Base-by-base conservation (phyloP, 1,140 invertebrate genomes). In the Helicoverpa zea region DNA sequence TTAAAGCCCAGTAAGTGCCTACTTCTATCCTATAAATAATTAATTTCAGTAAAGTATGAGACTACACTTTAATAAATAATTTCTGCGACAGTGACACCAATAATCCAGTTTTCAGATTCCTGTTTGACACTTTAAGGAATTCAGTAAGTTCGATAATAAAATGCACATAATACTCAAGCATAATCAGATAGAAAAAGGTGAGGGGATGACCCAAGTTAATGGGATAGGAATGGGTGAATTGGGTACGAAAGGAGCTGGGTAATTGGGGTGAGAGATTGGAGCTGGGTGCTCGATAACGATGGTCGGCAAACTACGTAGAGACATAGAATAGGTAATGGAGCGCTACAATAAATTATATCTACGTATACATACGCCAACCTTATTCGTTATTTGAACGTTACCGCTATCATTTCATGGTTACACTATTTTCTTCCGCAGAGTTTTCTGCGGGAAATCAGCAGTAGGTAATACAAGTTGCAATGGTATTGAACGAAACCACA, bases 191-290 rank as follows among this genome's bases (percentile, higher is more conserved):
- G 58, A 78, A 78, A 78, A 78, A 66, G 75, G 59, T 78, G 75
- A 64, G 63, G 66, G 66, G 63, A 75, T 61, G 72, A 74, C 52
- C 68, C 66, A 79, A 79, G 16, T 79, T 52, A 79, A 82, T 79
- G 70, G 80, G 58, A 79, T 51, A 75, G 68, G 76, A 82, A 82
- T 74, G 70, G 76, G 76, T 79, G 81, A 72, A 82, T 82, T 82
- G 70, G 61, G 70, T 63, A 47, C 51, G 47, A 68, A 79, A 79
- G 58, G 49, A 73, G 58, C 63, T 79, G 58, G 68, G 58, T 81
- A 81, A 81, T 81, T 73, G 80, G 63, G 56, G 18, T 54, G 80
- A 61, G 64, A 72, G 66, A 77, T 75, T 76, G 63, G 79, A 74
- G 72, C 58, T 75, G 35, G 73, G 35, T 63, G 58, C 56, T 75